Evolutionary conservation across 2,797 vertebrate genomes (phyloP).

Genomic region (Astyanax mexicanus): DNA sequence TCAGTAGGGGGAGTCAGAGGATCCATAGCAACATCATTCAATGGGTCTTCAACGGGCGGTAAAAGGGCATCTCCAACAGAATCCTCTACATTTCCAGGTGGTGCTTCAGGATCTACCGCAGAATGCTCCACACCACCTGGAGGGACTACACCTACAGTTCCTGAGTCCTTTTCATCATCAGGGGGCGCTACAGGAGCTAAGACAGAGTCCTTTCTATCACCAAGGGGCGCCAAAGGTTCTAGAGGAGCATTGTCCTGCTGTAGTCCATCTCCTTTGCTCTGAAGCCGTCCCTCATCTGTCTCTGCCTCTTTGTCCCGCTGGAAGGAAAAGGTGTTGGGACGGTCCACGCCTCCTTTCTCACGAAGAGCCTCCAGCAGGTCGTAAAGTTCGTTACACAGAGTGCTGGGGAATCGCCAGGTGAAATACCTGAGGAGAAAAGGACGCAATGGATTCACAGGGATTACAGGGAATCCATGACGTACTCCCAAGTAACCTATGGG

Average conservation of each 20-base stretch:
- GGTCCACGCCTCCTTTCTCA: slow-evolving; percentile 68
- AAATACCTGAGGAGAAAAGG: slow-evolving; percentile 80
- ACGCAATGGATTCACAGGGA: no score
- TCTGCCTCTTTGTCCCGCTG: slow-evolving; percentile 57
- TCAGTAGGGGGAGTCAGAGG: slow-evolving; percentile 46
- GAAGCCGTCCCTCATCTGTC: background rate
- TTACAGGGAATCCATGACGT: no score
- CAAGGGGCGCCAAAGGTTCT: no score
- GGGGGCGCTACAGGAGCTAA: background rate
- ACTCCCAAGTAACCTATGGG: no score
- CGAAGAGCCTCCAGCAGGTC: slow-evolving; percentile 81
- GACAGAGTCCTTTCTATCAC: background rate
- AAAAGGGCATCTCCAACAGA: background rate
- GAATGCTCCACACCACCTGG: background rate
- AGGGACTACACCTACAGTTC: background rate
- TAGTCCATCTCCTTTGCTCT: background rate
- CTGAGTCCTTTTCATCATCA: background rate
- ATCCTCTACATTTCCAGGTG: background rate
- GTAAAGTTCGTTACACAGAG: slow-evolving; percentile 84
- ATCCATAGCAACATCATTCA: background rate
- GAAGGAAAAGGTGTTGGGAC: slow-evolving; percentile 73
- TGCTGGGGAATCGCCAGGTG: slow-evolving; percentile 88
- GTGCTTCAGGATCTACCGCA: background rate
- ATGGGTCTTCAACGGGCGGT: background rate
- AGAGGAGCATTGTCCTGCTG: no score